Base-by-base conservation (phyloP, 2,113 vertebrate genomes). In the Peromyscus polionotus region DNA sequence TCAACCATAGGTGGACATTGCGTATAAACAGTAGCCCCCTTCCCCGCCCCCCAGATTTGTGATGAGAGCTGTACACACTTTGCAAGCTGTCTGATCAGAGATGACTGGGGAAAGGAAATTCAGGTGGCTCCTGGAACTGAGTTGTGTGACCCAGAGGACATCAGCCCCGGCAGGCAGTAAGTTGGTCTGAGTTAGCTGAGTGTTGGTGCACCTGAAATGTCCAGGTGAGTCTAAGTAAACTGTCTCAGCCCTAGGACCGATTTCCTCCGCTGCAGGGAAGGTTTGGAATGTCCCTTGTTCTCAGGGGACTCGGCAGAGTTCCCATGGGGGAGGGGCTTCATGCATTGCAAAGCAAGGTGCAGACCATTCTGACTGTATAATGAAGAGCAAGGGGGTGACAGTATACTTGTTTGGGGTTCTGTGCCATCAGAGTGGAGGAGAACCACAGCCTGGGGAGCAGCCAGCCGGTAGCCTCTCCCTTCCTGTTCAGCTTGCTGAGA, bases 11-110 rank as follows among this genome's bases (percentile, higher is more conserved):
- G 12, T 54, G 65, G 67, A 20, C 42, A 0, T 1, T 12, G 39
- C 5, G 4, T 10, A 4, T 79, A 12, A 59, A 39, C 51, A n/a
- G 0, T 59, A 28, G 36, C 2, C 61, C 1, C 54, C 54, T 11
- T 54, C 54, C 59, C 16, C 28, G 2, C 3, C 75, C 77, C 45
- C 42, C 10, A 5, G 24, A 24, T 79, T 73, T 17, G 20, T 31
- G 39, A 31, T 33, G n/a, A 42, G 20, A 59, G 11, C 45, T 0
- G 22, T 1, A 13, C 51, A 24, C 11, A 12, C 42, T 68, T 61
- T 48, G 8, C 59, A 7, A 24, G 26, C 72, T 26, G 31, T 22
- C 11, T 51, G 1, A 10, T 63, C 24, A 7, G 59, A 72, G 45
- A 22, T 45, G 7, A 33, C 7, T 20, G 13, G 33, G 45, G 80